These are phyloP conservation scores for Gracilinanus agilis DNA, from an alignment of 2,113 vertebrate species.

Conservation along the genomic window DNA sequence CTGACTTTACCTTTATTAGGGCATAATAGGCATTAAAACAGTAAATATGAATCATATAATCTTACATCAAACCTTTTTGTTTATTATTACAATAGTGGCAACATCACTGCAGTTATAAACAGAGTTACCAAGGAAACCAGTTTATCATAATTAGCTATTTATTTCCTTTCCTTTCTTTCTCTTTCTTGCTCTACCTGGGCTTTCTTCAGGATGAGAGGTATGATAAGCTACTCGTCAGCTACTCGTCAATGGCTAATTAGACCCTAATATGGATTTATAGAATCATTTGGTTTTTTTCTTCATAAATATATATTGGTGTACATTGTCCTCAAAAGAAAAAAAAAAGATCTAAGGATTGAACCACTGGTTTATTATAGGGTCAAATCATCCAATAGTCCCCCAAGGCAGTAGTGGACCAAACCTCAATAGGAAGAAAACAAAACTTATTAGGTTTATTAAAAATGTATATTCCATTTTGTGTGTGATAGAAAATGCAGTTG, in stretches of 20 bases:
- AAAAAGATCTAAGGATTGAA: constrained; percentile 19
- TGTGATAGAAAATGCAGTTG: background rate
- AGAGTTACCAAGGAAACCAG: constrained; percentile 83
- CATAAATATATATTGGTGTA: background rate
- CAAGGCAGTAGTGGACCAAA: constrained; percentile 2
- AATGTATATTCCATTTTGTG: constrained; percentile 13
- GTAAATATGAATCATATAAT: constrained; percentile 59
- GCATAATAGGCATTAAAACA: constrained; percentile 57
- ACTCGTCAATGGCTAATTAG: constrained; percentile 64
- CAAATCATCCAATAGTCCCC: background rate
- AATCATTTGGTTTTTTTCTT: constrained; percentile 27
- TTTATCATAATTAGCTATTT: constrained; percentile 81
- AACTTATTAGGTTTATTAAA: constrained; percentile 34
- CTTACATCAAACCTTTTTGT: constrained; percentile 75
- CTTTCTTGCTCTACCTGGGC: constrained; percentile 50
- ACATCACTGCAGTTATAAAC: constrained; percentile 76
- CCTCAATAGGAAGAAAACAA: background rate
- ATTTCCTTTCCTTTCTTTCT: constrained; percentile 61
- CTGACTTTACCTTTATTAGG: constrained; percentile 66
- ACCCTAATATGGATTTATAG: constrained; percentile 57
- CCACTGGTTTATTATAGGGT: constrained; percentile 40
- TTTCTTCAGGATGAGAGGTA: constrained; percentile 60
- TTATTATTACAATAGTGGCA: constrained; percentile 78
- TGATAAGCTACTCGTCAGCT: constrained; percentile 54
- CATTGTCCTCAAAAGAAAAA: constrained; percentile 46